phyloP scores from a whole-genome alignment of 2,797 vertebrate species.

The Mycteria americana region DNA sequence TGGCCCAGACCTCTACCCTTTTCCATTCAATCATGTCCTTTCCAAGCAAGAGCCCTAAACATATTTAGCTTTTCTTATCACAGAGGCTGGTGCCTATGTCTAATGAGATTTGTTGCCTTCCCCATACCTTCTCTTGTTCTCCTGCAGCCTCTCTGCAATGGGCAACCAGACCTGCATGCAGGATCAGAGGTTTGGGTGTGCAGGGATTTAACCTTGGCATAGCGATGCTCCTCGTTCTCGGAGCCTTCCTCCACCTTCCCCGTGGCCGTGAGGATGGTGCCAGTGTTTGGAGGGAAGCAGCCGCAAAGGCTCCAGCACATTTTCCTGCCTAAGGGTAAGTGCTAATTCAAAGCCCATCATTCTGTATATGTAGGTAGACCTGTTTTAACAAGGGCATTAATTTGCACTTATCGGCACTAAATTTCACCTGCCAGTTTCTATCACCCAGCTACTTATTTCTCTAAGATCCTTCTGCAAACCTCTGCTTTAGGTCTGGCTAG shows the following conservation, averaged over 20 bases:
- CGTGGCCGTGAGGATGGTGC: accelerated
- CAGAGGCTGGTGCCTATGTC: background rate
- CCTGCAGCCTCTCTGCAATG: background rate
- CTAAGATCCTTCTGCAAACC: background rate
- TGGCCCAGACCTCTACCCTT: background rate
- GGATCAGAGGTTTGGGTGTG: background rate
- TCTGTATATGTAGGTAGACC: background rate
- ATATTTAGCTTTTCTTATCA: background rate
- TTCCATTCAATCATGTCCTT: background rate
- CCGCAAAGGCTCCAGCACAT: background rate
- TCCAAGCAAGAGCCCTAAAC: background rate
- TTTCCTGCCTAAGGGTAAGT: background rate
- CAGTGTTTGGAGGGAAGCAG: background rate
- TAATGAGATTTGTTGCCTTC: background rate
- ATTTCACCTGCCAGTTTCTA: background rate
- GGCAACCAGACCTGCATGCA: background rate
- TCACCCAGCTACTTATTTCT: background rate
- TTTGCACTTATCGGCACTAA: background rate
- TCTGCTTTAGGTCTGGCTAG: background rate
- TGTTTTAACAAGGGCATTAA: background rate
- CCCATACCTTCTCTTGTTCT: background rate
- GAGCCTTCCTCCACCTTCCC: background rate
- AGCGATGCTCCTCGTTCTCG: accelerated
- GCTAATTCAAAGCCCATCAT: background rate
- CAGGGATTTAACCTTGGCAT: background rate